Evolutionary conservation across 2,888 invertebrate genomes (phyloP), one percentile per base, ranked within the genome.

Genomic region (Unio pictorum): DNA sequence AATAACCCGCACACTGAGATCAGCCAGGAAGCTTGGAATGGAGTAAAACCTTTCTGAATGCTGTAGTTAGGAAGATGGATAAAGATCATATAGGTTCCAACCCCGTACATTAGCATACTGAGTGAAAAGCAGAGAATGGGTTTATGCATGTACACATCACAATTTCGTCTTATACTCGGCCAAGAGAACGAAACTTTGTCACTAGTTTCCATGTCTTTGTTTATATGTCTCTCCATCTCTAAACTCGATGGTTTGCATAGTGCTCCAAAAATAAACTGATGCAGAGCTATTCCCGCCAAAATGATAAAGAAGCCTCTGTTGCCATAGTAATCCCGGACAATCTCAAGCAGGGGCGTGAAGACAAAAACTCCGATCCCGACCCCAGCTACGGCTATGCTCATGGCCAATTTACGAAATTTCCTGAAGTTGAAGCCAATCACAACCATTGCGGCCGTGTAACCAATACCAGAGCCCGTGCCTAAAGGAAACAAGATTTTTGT

Each of bases 401-500:
- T 61, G n/a, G 79, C 81, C 3, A 78, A 61, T 57, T 75, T 78
- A 28, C 77, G 70, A 64, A 72, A 68, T 45, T 69, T 60, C 63
- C 77, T 66, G 67, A 81, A 81, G 71, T 81, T 81, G 67, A 78
- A 78, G 6, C 79, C 78, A 30, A 81, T 69, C 4, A 78, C 77
- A n/a, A 81, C 73, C 71, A 78, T 69, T 7, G 75, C 69, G 20
- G 81, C 72, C 18, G 76, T 78, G 67, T 77, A 79, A 5, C 77
- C 75, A 7, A 81, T 66, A 18, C 81, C 79, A 15, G 73, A 68
- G 30, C 81, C 79, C 20, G 77, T 34, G 59, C 81, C 79, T 81
- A 69, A 6, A 66, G 63, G 55, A 61, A 17, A 64, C 67, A 7
- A 26, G 23, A 28, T 18, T 54, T 57, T 3, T 17, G 6, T 45